A percentile compares a stretch with the other conserved stretches of the same genome.
phyloP scores from a whole-genome alignment of 2,888 invertebrate species.

The Xestia c-nigrum region DNA sequence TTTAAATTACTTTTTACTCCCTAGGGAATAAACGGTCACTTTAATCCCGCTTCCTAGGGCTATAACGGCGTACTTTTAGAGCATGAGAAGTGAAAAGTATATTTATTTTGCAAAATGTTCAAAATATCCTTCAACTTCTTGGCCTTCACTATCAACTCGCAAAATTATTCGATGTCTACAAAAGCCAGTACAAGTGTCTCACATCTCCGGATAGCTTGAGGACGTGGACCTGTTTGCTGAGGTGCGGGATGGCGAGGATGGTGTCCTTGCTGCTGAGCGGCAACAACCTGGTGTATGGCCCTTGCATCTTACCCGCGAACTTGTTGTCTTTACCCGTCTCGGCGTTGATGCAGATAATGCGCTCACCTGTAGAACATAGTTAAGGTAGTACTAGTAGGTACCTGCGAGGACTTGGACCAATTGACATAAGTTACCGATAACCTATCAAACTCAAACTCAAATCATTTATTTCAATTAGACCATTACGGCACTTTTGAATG shows the following conservation, averaged over 20 bases:
- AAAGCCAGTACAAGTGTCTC: conserved; percentile 51
- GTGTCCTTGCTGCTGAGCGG: conserved; percentile 76
- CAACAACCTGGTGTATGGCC: conserved; percentile 81
- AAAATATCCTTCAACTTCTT: background rate
- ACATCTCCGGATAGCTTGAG: conserved; percentile 81
- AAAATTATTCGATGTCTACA: background rate
- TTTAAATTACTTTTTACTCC: too few species aligned
- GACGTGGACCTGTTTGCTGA: conserved; percentile 77
- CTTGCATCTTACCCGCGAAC: conserved; percentile 87
- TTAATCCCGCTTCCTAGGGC: too few species aligned
- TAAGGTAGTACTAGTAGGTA: background rate
- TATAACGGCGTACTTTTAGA: too few species aligned
- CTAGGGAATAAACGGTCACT: too few species aligned
- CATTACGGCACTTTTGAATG: too few species aligned
- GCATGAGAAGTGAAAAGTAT: too few species aligned
- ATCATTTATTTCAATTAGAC: too few species aligned
- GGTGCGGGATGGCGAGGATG: conserved; percentile 82
- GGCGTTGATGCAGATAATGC: conserved; percentile 83
- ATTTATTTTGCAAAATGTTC: too few species aligned
- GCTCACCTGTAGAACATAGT: conserved; percentile 76
- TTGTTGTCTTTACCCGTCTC: conserved; percentile 86
- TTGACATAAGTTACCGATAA: background rate
- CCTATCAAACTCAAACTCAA: too few species aligned
- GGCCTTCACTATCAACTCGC: background rate
- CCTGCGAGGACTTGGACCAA: background rate